Evolutionary conservation across 2,888 invertebrate genomes (phyloP), one percentile per base, ranked within the genome.

Genomic region (Ophioninae sp.): DNA sequence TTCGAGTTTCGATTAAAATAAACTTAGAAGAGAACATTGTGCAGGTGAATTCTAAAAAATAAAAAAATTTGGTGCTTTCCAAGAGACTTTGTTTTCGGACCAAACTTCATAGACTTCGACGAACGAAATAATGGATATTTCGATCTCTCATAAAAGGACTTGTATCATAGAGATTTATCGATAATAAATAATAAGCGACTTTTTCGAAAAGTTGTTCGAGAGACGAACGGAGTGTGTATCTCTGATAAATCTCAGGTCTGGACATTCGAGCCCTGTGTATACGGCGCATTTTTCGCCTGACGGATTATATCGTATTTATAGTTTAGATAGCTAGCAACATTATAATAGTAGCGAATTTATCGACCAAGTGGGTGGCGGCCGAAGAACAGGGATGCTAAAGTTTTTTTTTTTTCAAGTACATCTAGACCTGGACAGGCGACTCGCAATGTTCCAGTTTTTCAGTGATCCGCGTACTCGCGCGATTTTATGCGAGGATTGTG

Each of bases 61-160:
- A 17, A 37, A 37, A 58, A 59, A 59, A 39, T 22, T 59, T 13
- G 72, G 37, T 58, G 71, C 30, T 37, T 58, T 71, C 30, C 23
- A 44, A 68, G 59, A 77, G 37, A 68, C 69, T 69, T 71, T n/a
- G 63, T 64, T 69, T 56, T 51, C 78, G 78, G 63, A 63, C 78
- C 63, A 78, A 71, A 56, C 44, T 61, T 65, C 51, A 44, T 68
- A 69, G 20, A 61, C 56, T 69, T 51, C 56, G 61, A 23, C 51
- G 58, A 69, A 75, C 9, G 20, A 59, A n/a, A 59, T 10, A 37
- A 2, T 30, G 41, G 76, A 68, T 37, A 59, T 13, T 58, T 76
- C 41, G 30, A 23, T 20, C 20, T 30, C 58, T 61, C 6, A 2
- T 72, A 5, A 22, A 30, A 41, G 58, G 37, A 71, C 58, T 58